These are phyloP conservation scores for Gnathonemus echidnorhynchus DNA, from an alignment of 2,113 vertebrate species.

Conservation along the genomic window DNA sequence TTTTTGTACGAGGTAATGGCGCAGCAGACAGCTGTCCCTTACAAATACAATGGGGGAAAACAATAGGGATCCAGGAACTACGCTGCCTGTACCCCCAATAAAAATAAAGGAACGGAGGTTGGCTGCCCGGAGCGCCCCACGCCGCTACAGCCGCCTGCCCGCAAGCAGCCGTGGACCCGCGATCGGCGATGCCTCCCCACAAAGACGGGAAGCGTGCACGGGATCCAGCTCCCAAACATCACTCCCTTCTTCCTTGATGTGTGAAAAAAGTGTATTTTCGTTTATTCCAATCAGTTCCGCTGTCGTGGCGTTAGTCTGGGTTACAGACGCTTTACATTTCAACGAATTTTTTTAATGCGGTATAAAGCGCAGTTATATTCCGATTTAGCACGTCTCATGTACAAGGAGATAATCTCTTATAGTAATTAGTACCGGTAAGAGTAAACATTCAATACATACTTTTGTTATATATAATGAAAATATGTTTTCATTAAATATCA, in stretches of 20 bases:
- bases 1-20: slow-evolving; percentile 11
- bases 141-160: background rate
- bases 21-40: background rate
- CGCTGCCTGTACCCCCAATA: background rate
- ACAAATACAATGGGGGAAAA: background rate
- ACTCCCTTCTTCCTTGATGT: background rate
- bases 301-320: slow-evolving; percentile 24
- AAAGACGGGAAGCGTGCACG: background rate
- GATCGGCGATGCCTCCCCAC: background rate
- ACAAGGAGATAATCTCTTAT: background rate
- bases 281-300: slow-evolving; percentile 30
- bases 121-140: background rate
- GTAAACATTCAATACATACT: background rate
- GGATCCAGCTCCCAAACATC: background rate
- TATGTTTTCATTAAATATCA: background rate
- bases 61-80: background rate
- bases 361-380: background rate
- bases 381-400: background rate
- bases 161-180: background rate
- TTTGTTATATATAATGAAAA: background rate
- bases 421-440: background rate
- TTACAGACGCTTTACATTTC: background rate
- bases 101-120: background rate
- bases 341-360: background rate
- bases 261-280: background rate